These are phyloP conservation scores for Drosophila trapezifrons DNA, from an alignment of 1,140 invertebrate genomes.

Conservation along the genomic window DNA sequence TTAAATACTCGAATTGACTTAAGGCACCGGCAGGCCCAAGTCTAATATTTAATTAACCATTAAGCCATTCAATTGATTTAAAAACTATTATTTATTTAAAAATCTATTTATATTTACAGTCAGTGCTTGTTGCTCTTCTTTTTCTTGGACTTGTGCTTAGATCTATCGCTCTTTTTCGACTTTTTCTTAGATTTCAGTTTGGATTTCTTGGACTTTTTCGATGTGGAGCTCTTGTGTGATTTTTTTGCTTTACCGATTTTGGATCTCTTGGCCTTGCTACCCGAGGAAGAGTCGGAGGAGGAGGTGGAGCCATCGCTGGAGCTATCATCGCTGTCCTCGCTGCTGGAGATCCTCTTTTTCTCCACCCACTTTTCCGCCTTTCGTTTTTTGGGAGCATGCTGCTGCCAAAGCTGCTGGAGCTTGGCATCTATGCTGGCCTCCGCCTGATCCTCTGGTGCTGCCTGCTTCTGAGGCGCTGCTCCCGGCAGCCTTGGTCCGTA, in stretches of 20 bases:
- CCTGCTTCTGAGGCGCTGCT: constrained; percentile 1
- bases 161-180: constrained; percentile 70
- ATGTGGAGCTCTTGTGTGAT: constrained; percentile 54
- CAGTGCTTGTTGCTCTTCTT: constrained; percentile 65
- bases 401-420: constrained; percentile 61
- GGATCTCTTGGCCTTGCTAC: constrained; percentile 34
- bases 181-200: constrained; percentile 72
- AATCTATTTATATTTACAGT: constrained; percentile 17
- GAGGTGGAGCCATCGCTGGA: constrained; percentile 31
- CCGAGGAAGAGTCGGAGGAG: constrained; percentile 18
- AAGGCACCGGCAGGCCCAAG: too few species aligned
- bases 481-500: constrained; percentile 61
- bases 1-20: too few species aligned
- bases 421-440: constrained; percentile 62
- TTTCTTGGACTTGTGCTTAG: constrained; percentile 63
- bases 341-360: constrained; percentile 39
- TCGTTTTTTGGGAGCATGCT: constrained; percentile 59
- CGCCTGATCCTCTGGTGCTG: background rate
- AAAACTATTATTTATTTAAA: constrained; percentile 8
- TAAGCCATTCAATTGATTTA: constrained; percentile 17
- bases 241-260: constrained; percentile 56
- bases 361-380: constrained; percentile 66
- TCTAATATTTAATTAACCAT: constrained; percentile 7
- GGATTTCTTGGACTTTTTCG: constrained; percentile 67
- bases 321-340: constrained; percentile 53